Base-by-base conservation (phyloP, 2,113 vertebrate species). In the Uropsilus gracilis region DNA sequence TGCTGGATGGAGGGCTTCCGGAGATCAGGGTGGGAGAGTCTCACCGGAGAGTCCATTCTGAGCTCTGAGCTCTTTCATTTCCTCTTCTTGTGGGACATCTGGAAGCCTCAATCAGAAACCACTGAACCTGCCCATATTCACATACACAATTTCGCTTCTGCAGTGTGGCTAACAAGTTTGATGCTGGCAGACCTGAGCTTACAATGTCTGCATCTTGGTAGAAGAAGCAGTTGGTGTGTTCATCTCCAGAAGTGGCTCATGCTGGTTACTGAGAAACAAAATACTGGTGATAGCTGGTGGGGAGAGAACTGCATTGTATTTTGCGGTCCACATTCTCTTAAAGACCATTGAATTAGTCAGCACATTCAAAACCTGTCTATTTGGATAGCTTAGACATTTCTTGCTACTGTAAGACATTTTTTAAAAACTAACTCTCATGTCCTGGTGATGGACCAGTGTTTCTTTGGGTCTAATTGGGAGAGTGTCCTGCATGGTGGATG, bases 1-100 rank as follows among this genome's bases (percentile, higher is more conserved):
- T 98, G 95, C 69, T 97, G 97, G 96, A 93, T 96, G 86, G 88
- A 95, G 95, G 77, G 28, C 88, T 92, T 92, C 75, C 95, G 90
- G 91, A 87, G 92, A 95, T 95, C 95, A 97, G 90, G 63, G 87
- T 77, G 94, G 95, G 92, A 89, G 94, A 96, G 89, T 50, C 95
- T 97, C 59, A 22, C 24, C 3, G 68, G 42, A 42, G 34, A 69
- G 39, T 39, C 88, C 5, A 14, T 76, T 95, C 72, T 68, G 61
- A 97, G 84, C n/a, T 90, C 37, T 76, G 63, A 76, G 24, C 83
- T 90, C 72, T 82, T 95, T 83, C 95, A 96, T 44, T 84, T 7
- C 26, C 48, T 96, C 69, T 96, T 97, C 30, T 83, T 53, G 48
- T 57, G 71, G n/a, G 88, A 94, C 95, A 89, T 95, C 42, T 92